These are phyloP conservation scores for Sylvietta virens DNA, from an alignment of 2,113 vertebrate genomes.

Conservation along the genomic window DNA sequence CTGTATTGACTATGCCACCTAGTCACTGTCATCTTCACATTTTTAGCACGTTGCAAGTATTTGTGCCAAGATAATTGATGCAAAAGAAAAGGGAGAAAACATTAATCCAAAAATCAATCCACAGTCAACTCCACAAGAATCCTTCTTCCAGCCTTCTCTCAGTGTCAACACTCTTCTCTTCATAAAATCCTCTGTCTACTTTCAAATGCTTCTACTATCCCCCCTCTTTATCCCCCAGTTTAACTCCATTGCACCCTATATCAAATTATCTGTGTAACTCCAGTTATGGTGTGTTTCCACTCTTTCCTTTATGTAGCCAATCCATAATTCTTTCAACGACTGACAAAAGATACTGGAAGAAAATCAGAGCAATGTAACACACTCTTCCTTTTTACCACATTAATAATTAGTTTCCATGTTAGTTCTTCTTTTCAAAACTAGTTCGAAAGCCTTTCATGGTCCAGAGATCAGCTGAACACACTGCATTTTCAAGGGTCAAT, in stretches of 20 bases:
- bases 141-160: not conserved
- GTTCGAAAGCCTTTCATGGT: not conserved
- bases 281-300: not conserved
- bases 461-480: not conserved
- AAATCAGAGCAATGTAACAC: not conserved
- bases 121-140: not conserved
- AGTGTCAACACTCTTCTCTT: not conserved
- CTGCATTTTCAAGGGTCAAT: not conserved
- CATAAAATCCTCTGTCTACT: not conserved
- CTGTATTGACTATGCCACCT: conserved; percentile 13
- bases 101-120: not conserved
- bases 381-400: not conserved
- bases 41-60: not conserved
- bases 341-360: not conserved
- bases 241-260: not conserved
- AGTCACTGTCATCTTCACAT: not conserved
- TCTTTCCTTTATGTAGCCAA: not conserved
- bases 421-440: not conserved
- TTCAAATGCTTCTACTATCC: not conserved
- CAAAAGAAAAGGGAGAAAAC: not conserved
- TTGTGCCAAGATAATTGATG: not conserved
- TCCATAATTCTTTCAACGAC: not conserved
- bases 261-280: not conserved
- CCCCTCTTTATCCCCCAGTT: not conserved
- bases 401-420: not conserved